Conservation (phyloP, 1,140 invertebrate species). For the Euura saliciscinereae region DNA sequence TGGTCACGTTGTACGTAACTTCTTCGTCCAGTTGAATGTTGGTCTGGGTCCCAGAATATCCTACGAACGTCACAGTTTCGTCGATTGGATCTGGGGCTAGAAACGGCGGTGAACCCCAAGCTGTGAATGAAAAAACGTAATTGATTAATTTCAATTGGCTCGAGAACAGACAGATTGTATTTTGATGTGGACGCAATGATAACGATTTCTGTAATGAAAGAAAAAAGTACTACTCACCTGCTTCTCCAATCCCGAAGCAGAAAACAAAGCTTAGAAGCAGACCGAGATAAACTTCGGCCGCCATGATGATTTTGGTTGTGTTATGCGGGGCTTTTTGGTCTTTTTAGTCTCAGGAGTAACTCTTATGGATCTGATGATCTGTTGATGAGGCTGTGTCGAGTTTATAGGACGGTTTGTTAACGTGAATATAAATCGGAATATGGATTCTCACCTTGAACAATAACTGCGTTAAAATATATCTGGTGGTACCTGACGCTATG, state of each 20-base stretch:
- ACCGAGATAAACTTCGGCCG: slow-evolving; percentile 11
- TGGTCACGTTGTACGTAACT: slow-evolving; percentile 22
- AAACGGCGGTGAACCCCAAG: slow-evolving; percentile 25
- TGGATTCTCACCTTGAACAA: slow-evolving; percentile 1
- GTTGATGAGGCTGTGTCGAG: not conserved
- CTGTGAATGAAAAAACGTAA: not conserved
- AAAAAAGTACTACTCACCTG: not conserved
- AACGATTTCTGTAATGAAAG: too few relatives aligned
- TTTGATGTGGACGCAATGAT: not conserved
- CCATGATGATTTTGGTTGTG: not conserved
- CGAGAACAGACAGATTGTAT: too few relatives aligned
- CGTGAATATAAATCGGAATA: not conserved
- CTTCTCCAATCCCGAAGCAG: not conserved
- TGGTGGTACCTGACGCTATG: not conserved
- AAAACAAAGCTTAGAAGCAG: not conserved
- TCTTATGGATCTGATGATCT: not conserved
- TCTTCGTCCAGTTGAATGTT: slow-evolving; percentile 27
- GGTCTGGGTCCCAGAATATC: slow-evolving; percentile 12
- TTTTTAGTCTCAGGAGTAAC: too few relatives aligned
- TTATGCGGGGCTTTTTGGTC: too few relatives aligned
- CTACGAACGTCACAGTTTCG: slow-evolving; percentile 10
- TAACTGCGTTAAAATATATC: too few relatives aligned
- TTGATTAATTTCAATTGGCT: too few relatives aligned
- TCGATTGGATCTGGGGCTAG: slow-evolving; percentile 14
- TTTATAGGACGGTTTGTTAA: not conserved